Evolutionary conservation across 92 coral and sea anemone species (phyloP).

Genomic region (Parazoanthus darwini): DNA sequence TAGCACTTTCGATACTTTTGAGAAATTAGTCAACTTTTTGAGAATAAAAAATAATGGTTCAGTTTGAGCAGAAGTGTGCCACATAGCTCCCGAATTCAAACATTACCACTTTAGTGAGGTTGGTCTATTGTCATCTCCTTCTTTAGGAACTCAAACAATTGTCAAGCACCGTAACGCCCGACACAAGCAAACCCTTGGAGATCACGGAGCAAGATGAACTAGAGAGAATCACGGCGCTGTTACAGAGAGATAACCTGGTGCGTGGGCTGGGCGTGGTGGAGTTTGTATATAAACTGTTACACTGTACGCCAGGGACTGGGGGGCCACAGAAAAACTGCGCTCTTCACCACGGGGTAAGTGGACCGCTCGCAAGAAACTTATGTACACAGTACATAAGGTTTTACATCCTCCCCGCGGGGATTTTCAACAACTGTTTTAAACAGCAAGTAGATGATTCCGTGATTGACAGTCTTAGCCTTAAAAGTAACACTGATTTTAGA

Average conservation of each 20-base stretch:
- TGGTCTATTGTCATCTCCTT: background rate
- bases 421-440: too few species aligned
- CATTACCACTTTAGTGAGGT: too few species aligned
- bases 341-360: constrained; percentile 85
- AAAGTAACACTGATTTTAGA: too few species aligned
- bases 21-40: too few species aligned
- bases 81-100: too few species aligned
- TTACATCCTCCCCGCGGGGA: too few species aligned
- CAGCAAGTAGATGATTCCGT: too few species aligned
- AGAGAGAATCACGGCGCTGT: constrained; percentile 84
- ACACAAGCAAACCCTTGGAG: constrained; percentile 80
- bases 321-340: constrained; percentile 96
- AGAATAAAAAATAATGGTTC: too few species aligned
- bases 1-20: too few species aligned
- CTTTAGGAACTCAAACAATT: constrained; percentile 49
- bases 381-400: background rate
- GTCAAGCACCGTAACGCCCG: constrained; percentile 23
- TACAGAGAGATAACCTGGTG: constrained; percentile 92
- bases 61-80: too few species aligned
- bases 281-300: constrained; percentile 88
- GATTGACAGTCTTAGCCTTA: too few species aligned
- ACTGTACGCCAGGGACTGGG: constrained; percentile 98
- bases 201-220: constrained; percentile 95
- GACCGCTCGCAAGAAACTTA: background rate
- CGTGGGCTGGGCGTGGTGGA: constrained; percentile 96